These are phyloP conservation scores for Tetragnatha versicolor DNA, from an alignment of 1,140 invertebrate species.

Conservation along the genomic window DNA sequence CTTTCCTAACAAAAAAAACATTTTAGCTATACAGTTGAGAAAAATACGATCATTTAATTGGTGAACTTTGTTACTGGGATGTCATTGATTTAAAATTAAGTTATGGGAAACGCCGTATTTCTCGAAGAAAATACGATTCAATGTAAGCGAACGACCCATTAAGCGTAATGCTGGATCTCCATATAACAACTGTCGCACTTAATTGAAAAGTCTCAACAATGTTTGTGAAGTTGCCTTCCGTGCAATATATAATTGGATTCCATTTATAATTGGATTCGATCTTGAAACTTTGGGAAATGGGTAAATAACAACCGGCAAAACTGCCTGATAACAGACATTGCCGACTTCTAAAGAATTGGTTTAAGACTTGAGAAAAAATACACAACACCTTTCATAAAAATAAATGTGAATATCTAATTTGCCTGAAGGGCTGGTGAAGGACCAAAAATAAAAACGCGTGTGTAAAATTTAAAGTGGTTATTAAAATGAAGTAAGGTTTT, in stretches of 20 bases:
- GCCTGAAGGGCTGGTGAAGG: neutral
- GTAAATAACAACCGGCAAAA: too few species aligned
- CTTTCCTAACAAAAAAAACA: too few species aligned
- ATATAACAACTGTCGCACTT: neutral
- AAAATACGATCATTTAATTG: too few species aligned
- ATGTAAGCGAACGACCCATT: neutral
- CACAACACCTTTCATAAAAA: too few species aligned
- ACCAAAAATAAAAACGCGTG: neutral
- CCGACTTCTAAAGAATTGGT: too few species aligned
- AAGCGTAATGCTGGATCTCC: neutral
- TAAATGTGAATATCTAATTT: too few species aligned
- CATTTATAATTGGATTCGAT: slow-evolving; percentile 16
- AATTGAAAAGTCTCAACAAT: neutral
- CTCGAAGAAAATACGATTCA: neutral
- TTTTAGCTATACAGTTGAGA: too few species aligned
- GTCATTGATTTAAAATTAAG: neutral
- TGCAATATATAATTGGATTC: slow-evolving; percentile 12
- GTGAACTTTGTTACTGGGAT: too few species aligned
- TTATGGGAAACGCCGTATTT: neutral
- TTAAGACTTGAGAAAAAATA: too few species aligned
- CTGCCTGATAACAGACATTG: too few species aligned
- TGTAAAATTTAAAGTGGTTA: neutral
- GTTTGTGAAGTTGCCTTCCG: neutral
- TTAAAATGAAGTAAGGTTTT: neutral
- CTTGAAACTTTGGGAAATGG: too few species aligned